Evolutionary conservation across 2,113 vertebrate species (phyloP).

Genomic region (Origma solitaria): DNA sequence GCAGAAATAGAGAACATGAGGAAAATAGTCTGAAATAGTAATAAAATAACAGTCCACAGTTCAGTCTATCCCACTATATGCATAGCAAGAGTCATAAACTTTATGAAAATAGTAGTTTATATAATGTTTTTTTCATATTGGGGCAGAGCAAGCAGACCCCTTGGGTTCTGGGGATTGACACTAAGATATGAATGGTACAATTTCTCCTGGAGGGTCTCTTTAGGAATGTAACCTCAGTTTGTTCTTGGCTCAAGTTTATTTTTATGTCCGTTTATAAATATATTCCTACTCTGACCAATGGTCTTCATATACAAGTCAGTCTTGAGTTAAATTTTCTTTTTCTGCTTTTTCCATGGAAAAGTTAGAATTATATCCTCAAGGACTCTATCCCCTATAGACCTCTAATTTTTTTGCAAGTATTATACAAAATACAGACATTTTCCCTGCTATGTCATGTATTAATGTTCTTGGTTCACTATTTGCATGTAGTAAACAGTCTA

Average conservation of each 20-base stretch:
- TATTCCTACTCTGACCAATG: background rate
- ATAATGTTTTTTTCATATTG: background rate
- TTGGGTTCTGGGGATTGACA: background rate
- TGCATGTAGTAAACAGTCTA: background rate
- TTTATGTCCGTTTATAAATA: background rate
- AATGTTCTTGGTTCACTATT: background rate
- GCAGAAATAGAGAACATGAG: background rate
- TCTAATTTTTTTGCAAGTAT: background rate
- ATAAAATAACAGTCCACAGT: background rate
- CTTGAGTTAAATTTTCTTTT: background rate
- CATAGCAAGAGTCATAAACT: background rate
- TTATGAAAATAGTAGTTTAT: background rate
- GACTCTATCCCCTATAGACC: background rate
- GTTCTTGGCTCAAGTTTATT: background rate
- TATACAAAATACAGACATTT: background rate
- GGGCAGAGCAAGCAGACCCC: background rate
- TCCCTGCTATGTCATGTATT: background rate
- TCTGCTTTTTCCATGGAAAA: background rate
- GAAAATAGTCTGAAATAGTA: background rate
- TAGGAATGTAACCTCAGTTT: background rate
- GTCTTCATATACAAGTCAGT: background rate
- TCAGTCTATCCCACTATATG: background rate
- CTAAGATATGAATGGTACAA: background rate
- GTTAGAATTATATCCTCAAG: background rate
- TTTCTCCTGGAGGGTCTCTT: background rate